Conservation (phyloP, 1,140 invertebrate genomes). For the Ruditapes philippinarum region DNA sequence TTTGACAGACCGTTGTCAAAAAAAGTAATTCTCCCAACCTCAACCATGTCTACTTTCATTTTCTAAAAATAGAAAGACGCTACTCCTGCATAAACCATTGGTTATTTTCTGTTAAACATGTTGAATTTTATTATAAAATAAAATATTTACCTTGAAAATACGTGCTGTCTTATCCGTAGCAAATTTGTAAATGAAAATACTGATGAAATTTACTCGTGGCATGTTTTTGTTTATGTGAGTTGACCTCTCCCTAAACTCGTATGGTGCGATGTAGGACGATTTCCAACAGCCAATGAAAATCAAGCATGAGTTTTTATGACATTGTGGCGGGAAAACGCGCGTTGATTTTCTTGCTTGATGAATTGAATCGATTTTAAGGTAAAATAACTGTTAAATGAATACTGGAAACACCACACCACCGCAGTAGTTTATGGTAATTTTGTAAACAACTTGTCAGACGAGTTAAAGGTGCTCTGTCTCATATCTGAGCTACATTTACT, state of each 20-base stretch:
- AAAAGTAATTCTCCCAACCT: background rate
- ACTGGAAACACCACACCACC: too few species aligned
- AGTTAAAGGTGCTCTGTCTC: too few species aligned
- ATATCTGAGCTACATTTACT: too few species aligned
- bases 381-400: too few species aligned
- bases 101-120: too few species aligned
- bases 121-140: too few species aligned
- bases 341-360: background rate
- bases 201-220: background rate
- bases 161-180: background rate
- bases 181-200: background rate
- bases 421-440: too few species aligned
- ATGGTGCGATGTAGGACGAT: conserved; percentile 27
- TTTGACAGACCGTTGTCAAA: too few species aligned
- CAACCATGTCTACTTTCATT: background rate
- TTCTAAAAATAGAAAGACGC: background rate
- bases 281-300: conserved; percentile 13
- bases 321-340: background rate
- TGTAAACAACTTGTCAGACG: too few species aligned
- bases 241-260: background rate
- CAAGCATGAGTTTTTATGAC: background rate
- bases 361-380: too few species aligned
- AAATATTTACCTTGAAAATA: background rate
- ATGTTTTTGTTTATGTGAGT: conserved; percentile 10
- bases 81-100: too few species aligned